A percentile compares a stretch with the other conserved stretches of the same genome.
Evolutionary conservation across 2,113 vertebrate species (phyloP).

Genomic region (Lepisosteus osseus): DNA sequence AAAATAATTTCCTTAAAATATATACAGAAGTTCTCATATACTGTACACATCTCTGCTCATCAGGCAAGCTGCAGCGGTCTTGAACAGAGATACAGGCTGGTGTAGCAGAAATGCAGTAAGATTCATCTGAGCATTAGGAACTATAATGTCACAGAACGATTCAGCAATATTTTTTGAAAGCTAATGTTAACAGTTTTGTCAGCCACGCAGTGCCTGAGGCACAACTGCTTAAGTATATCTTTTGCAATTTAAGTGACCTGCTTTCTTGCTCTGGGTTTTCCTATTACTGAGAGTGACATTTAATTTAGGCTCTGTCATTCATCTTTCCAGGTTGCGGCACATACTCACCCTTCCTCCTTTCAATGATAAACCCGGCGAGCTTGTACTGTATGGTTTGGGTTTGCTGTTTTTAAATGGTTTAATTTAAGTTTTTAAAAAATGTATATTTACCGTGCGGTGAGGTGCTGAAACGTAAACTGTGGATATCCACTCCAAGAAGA

Average conservation of each 20-base stretch:
- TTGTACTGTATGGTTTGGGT: slow-evolving; percentile 5
- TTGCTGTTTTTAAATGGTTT: background rate
- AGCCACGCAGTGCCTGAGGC: slow-evolving; percentile 48
- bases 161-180: too few relatives aligned
- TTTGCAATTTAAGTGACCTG: slow-evolving; percentile 66
- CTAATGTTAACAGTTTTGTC: slow-evolving; percentile 41
- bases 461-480: background rate
- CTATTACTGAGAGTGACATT: slow-evolving; percentile 67
- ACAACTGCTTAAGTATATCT: slow-evolving; percentile 61
- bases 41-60: background rate
- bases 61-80: background rate
- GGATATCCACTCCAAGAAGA: background rate
- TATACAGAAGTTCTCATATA: too few relatives aligned
- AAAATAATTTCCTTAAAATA: too few relatives aligned
- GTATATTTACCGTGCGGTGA: background rate
- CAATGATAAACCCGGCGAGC: slow-evolving; percentile 19
- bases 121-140: background rate
- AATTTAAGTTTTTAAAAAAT: background rate
- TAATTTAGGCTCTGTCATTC: slow-evolving; percentile 69
- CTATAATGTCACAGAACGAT: background rate
- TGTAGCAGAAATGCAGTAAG: background rate
- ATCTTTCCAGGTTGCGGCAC: slow-evolving; percentile 46
- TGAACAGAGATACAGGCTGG: background rate
- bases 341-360: slow-evolving; percentile 17
- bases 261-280: slow-evolving; percentile 57